These are phyloP conservation scores for Amphiprion percula DNA, from an alignment of 2,113 vertebrate species.

Conservation along the genomic window DNA sequence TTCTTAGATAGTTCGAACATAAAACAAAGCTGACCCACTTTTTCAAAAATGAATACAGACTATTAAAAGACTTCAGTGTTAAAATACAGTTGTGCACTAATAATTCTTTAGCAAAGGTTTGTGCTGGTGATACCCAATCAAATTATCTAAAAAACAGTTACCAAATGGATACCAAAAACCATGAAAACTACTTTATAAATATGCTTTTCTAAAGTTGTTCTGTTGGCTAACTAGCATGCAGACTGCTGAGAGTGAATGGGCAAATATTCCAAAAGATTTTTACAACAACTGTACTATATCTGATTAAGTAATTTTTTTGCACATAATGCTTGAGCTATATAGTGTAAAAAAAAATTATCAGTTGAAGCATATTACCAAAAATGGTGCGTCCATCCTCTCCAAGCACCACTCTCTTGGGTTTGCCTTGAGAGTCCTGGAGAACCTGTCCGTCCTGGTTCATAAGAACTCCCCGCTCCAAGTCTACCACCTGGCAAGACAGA, in stretches of 20 bases:
- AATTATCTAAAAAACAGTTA: neutral
- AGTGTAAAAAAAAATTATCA: conserved; percentile 9
- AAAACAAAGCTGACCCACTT: too few species aligned
- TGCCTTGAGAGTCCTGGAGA: conserved; percentile 95
- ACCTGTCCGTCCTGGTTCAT: conserved; percentile 93
- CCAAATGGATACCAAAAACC: neutral
- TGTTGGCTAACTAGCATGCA: neutral
- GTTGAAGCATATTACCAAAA: conserved; percentile 87
- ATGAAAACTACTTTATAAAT: neutral
- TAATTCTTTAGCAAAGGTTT: too few species aligned
- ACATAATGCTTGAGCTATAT: neutral
- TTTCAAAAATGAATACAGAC: neutral
- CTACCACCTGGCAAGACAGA: conserved; percentile 87
- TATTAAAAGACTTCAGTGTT: neutral
- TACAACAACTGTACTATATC: neutral
- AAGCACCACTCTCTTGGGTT: conserved; percentile 92
- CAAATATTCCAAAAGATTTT: too few species aligned
- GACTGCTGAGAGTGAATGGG: too few species aligned
- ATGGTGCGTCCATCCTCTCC: conserved; percentile 96
- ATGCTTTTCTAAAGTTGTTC: neutral
- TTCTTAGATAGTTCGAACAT: neutral
- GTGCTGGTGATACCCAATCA: neutral
- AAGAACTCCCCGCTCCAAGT: conserved; percentile 92
- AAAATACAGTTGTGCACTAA: too few species aligned
- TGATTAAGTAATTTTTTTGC: neutral